Conservation (phyloP, 2,113 vertebrate species). For the Esox niger region DNA sequence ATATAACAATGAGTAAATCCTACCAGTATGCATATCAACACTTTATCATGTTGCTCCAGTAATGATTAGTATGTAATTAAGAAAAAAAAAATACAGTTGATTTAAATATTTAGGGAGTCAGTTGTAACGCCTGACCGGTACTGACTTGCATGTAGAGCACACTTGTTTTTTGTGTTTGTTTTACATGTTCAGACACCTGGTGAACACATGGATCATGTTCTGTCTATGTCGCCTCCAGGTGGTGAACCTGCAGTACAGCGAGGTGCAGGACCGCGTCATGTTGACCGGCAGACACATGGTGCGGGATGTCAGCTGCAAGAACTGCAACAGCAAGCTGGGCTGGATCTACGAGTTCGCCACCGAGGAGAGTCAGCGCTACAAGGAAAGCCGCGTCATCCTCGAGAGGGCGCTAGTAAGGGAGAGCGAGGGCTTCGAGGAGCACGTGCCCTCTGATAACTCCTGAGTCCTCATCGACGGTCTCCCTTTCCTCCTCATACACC, state of each 20-base stretch:
- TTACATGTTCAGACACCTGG: too few relatives aligned
- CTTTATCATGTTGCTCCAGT: too few relatives aligned
- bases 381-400: slow-evolving; percentile 96
- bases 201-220: too few relatives aligned
- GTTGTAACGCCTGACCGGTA: too few relatives aligned
- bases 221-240: slow-evolving; percentile 71
- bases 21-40: too few relatives aligned
- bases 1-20: too few relatives aligned
- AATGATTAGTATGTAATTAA: too few relatives aligned
- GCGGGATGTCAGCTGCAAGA: slow-evolving; percentile 97
- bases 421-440: slow-evolving; percentile 93
- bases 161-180: too few relatives aligned
- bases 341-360: slow-evolving; percentile 99
- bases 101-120: too few relatives aligned
- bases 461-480: slow-evolving; percentile 69
- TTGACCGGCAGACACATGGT: slow-evolving; percentile 98
- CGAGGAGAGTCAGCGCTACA: slow-evolving; percentile 98
- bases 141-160: too few relatives aligned
- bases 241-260: slow-evolving; percentile 97
- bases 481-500: slow-evolving; percentile 18
- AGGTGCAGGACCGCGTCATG: slow-evolving; percentile 98
- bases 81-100: too few relatives aligned
- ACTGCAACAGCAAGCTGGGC: slow-evolving; percentile 98
- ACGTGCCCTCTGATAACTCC: slow-evolving; percentile 86
- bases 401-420: slow-evolving; percentile 93